Evolutionary conservation across 1,140 invertebrate genomes (phyloP).

Genomic region (Diorhabda elongata): DNA sequence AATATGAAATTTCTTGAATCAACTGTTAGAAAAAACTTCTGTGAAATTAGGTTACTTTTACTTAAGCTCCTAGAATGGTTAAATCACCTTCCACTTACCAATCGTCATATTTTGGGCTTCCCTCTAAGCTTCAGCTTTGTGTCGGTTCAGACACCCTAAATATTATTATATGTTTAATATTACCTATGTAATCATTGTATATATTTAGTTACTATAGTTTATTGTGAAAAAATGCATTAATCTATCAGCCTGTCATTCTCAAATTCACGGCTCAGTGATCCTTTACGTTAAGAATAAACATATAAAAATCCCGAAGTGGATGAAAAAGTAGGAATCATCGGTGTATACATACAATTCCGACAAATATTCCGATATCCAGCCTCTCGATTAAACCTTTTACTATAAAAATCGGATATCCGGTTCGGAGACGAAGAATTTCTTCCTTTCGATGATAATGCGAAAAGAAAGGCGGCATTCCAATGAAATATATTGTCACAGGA

Average conservation of each 20-base stretch:
- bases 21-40: too few relatives aligned
- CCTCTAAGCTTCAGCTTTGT: too few relatives aligned
- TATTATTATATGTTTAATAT: too few relatives aligned
- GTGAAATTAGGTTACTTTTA: too few relatives aligned
- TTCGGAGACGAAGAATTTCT: constrained; percentile 5
- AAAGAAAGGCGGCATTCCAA: constrained; percentile 5
- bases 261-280: background rate
- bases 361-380: constrained; percentile 10
- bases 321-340: background rate
- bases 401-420: constrained; percentile 6
- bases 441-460: background rate
- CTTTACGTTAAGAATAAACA: background rate
- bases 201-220: too few relatives aligned
- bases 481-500: constrained; percentile 6
- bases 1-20: too few relatives aligned
- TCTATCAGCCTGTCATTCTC: background rate
- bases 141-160: too few relatives aligned
- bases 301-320: background rate
- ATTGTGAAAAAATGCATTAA: background rate
- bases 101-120: too few relatives aligned
- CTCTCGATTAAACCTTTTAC: constrained; percentile 6
- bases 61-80: too few relatives aligned
- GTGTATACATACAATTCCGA: background rate
- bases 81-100: too few relatives aligned
- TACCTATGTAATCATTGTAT: too few relatives aligned